Conservation (phyloP, 2,888 invertebrate species). For the Brenthis ino region DNA sequence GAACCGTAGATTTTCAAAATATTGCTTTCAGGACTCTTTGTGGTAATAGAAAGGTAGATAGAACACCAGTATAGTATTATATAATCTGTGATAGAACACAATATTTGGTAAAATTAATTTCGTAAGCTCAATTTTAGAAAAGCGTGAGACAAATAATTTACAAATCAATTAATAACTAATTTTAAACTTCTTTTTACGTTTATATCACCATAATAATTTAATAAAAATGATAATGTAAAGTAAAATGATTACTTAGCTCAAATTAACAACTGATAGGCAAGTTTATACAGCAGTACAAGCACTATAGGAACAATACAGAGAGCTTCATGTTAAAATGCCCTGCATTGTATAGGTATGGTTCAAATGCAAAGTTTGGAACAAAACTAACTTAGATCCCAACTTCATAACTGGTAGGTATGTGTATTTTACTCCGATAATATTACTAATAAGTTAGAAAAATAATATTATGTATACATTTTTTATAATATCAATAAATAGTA, state of each 20-base stretch:
- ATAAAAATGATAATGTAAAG: neutral
- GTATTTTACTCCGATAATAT: neutral
- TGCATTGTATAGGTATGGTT: neutral
- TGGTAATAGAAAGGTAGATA: neutral
- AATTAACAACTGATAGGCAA: too few relatives aligned
- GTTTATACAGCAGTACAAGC: neutral
- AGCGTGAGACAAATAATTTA: too few relatives aligned
- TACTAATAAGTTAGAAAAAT: too few relatives aligned
- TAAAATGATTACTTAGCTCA: too few relatives aligned
- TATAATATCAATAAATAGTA: too few relatives aligned
- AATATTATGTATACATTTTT: too few relatives aligned
- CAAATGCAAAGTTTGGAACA: neutral
- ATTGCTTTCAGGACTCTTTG: neutral
- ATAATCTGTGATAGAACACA: too few relatives aligned
- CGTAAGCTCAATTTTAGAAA: too few relatives aligned
- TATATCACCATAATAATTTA: neutral
- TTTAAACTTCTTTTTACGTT: too few relatives aligned
- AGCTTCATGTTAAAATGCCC: conserved; percentile 7
- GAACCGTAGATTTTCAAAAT: neutral
- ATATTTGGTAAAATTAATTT: conserved; percentile 3
- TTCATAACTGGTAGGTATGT: neutral
- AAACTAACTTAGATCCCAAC: neutral
- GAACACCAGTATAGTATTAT: too few relatives aligned
- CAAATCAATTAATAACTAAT: too few relatives aligned
- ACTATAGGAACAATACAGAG: neutral